Percentiles rank a stretch among this genome's conserved stretches.
Conservation (phyloP, 2,113 vertebrate species). For the Phainopepla nitens region DNA sequence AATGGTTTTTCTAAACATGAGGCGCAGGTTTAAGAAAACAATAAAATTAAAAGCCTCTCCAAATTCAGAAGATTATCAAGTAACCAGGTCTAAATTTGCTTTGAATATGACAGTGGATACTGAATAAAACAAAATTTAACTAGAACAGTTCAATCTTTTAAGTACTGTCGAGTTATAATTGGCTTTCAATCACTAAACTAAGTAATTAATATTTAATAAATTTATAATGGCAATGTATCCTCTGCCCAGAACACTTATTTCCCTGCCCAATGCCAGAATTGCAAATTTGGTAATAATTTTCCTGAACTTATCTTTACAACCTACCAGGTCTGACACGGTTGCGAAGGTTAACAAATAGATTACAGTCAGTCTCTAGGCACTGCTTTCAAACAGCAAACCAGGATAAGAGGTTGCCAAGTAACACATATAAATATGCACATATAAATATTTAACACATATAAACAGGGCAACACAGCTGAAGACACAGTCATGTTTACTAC, state of each 20-base stretch:
- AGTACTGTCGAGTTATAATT: background rate
- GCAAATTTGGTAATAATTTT: background rate
- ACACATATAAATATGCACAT: background rate
- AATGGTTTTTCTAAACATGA: background rate
- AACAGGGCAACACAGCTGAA: background rate
- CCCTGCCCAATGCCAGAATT: background rate
- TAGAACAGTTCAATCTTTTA: background rate
- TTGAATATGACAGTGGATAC: background rate
- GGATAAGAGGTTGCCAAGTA: background rate
- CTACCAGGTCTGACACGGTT: background rate
- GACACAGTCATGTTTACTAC: conserved; percentile 42
- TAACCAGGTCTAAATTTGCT: background rate
- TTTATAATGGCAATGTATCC: background rate
- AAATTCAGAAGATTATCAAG: background rate
- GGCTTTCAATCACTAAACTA: background rate
- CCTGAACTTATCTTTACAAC: background rate
- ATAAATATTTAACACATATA: background rate
- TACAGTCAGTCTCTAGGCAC: background rate
- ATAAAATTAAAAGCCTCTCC: background rate
- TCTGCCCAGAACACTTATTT: background rate
- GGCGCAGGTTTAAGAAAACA: background rate
- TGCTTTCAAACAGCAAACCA: background rate
- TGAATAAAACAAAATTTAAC: background rate
- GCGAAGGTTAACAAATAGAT: background rate
- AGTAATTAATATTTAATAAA: background rate